A percentile compares a stretch with the other conserved stretches of the same genome.
Evolutionary conservation across 2,888 invertebrate genomes (phyloP).

Genomic region (Sinodicranocentrus sp.): DNA sequence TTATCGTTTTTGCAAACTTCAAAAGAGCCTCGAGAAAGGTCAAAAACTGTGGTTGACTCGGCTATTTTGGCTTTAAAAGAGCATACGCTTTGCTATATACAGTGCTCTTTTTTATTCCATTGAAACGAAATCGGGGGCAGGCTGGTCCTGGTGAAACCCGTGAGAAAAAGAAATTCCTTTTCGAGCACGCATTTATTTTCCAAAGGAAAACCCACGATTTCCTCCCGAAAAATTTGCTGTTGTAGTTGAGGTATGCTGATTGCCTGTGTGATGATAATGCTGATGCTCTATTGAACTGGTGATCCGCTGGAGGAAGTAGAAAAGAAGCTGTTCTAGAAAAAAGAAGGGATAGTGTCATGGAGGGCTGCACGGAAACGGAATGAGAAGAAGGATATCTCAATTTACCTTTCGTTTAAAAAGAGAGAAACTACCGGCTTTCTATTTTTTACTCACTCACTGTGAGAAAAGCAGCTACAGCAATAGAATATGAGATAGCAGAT

Average conservation of each 20-base stretch:
- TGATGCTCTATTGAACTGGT: constrained; percentile 27
- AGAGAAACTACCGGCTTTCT: constrained; percentile 2
- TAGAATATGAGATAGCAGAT: constrained; percentile 18
- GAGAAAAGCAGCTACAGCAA: not conserved
- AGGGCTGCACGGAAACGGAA: constrained; percentile 26
- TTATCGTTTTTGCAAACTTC: too few relatives aligned
- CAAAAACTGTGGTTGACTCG: too few relatives aligned
- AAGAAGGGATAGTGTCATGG: not conserved
- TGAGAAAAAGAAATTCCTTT: too few relatives aligned
- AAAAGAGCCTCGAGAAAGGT: too few relatives aligned
- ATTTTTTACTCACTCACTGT: not conserved
- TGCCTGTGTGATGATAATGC: constrained; percentile 12
- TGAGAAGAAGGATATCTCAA: constrained; percentile 47
- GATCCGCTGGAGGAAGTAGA: not conserved
- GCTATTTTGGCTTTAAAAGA: too few relatives aligned
- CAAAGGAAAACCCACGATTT: too few relatives aligned
- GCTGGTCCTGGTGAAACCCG: too few relatives aligned
- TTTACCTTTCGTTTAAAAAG: constrained; percentile 27
- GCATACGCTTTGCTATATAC: too few relatives aligned
- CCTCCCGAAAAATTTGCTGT: too few relatives aligned
- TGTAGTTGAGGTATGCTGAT: constrained; percentile 14
- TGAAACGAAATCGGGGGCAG: too few relatives aligned
- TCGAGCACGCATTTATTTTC: too few relatives aligned
- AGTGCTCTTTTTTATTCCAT: too few relatives aligned
- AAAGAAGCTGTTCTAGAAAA: not conserved